These are phyloP conservation scores for Onychostoma macrolepis DNA, from an alignment of 2,113 vertebrate genomes.

Conservation along the genomic window DNA sequence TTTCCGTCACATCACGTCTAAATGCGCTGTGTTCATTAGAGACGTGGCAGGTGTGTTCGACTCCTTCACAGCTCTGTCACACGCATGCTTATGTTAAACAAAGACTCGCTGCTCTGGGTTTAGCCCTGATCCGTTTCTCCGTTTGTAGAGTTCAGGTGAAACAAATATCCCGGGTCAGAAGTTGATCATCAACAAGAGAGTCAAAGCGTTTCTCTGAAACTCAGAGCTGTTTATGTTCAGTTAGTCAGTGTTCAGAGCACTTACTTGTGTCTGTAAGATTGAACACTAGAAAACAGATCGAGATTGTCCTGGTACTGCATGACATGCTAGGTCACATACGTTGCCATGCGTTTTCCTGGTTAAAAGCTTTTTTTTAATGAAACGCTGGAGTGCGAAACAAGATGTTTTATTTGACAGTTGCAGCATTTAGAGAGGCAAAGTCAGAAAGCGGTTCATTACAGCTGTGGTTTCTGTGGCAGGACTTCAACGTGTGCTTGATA, in stretches of 20 bases:
- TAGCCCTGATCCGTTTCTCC: not conserved
- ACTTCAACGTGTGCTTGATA: not conserved
- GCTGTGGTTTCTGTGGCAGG: not conserved
- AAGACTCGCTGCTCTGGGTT: not conserved
- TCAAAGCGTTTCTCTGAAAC: not conserved
- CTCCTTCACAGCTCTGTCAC: not conserved
- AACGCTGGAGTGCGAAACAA: not conserved
- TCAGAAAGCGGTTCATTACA: not conserved
- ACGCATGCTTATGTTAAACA: not conserved
- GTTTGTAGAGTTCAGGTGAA: not conserved
- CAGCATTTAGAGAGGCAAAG: not conserved
- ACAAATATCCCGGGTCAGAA: not conserved
- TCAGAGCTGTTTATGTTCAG: not conserved
- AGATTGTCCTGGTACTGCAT: not conserved
- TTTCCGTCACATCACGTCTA: not conserved
- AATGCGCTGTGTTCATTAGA: constrained; percentile 14
- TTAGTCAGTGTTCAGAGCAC: not conserved
- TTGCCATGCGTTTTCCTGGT: not conserved
- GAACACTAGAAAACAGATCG: not conserved
- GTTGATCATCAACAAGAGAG: not conserved
- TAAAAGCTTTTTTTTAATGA: constrained; percentile 2
- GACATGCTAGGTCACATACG: not conserved
- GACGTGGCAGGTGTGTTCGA: not conserved
- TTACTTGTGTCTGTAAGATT: not conserved
- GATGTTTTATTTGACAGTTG: not conserved